Percentiles rank a stretch among this genome's conserved stretches.
Conservation (phyloP, 2,113 vertebrate species). For the Micromys minutus region DNA sequence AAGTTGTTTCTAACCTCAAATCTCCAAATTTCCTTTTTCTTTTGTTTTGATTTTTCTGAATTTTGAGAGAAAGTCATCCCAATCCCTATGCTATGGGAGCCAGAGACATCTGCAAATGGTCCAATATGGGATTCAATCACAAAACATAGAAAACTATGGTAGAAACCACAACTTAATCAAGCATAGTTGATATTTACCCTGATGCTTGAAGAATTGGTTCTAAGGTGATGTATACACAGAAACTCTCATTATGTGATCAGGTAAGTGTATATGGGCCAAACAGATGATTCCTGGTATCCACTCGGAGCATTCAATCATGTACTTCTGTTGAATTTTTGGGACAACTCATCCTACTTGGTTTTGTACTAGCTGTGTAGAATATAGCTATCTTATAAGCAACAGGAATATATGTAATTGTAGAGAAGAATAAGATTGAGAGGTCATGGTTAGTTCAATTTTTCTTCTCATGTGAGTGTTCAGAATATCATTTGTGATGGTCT, state of each 20-base stretch:
- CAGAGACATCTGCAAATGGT: background rate
- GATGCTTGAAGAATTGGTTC: background rate
- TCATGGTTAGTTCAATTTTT: background rate
- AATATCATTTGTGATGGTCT: background rate
- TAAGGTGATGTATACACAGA: background rate
- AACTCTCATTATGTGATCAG: background rate
- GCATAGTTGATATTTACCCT: background rate
- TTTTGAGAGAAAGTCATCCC: background rate
- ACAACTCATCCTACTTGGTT: background rate
- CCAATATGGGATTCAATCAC: background rate
- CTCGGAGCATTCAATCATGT: background rate
- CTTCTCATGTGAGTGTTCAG: background rate
- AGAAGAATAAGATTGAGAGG: background rate
- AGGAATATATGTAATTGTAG: background rate
- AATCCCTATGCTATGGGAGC: background rate
- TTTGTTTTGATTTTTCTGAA: background rate
- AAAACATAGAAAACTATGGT: background rate
- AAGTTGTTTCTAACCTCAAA: too few relatives aligned
- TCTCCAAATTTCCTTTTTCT: background rate
- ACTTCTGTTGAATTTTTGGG: background rate
- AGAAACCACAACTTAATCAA: background rate
- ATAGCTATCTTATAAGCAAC: background rate
- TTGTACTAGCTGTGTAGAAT: background rate
- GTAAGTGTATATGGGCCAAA: too few relatives aligned
- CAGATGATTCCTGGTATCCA: background rate